Conservation (phyloP, 2,888 invertebrate genomes). For the Icerya purchasi region DNA sequence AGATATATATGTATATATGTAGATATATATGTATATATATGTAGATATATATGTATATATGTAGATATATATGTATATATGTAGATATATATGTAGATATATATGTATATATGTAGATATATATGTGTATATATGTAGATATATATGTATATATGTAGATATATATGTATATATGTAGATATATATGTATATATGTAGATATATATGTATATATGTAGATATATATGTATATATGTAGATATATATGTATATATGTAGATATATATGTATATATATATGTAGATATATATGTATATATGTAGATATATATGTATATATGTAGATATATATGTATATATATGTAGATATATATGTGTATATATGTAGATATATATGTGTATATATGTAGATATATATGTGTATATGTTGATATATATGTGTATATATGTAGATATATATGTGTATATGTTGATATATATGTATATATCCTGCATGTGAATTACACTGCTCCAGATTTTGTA, state of each 20-base stretch:
- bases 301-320: not conserved
- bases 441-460: too few species aligned
- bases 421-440: too few species aligned
- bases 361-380: not conserved
- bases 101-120: not conserved
- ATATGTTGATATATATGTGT: too few species aligned
- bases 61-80: not conserved
- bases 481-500: too few species aligned
- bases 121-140: not conserved
- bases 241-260: not conserved
- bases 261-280: not conserved
- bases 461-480: too few species aligned
- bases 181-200: not conserved
- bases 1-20: not conserved
- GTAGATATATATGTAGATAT: not conserved
- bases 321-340: not conserved
- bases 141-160: not conserved
- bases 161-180: not conserved
- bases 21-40: not conserved
- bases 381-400: not conserved
- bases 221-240: not conserved
- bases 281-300: not conserved
- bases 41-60: not conserved
- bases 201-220: not conserved
- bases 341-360: not conserved